A percentile compares a stretch with the other conserved stretches of the same genome.
These are phyloP conservation scores for Euphydryas editha DNA, from an alignment of 2,888 invertebrate species.

Conservation along the genomic window DNA sequence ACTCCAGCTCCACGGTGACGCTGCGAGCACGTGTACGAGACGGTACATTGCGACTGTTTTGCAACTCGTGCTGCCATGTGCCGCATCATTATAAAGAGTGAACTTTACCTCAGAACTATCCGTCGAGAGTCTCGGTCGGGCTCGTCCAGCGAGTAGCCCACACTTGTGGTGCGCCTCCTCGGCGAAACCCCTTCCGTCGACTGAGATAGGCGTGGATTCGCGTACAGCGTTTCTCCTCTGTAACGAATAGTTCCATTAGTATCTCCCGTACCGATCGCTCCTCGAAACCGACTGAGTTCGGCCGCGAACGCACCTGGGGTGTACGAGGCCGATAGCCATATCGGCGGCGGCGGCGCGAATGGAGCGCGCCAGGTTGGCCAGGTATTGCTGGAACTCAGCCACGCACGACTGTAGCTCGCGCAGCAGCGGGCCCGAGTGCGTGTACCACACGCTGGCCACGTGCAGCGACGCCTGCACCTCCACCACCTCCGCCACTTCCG, in stretches of 20 bases:
- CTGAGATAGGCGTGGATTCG: constrained; percentile 81
- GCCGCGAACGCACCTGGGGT: constrained; percentile 79
- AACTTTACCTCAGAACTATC: constrained; percentile 70
- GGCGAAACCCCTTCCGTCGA: constrained; percentile 74
- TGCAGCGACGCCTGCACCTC: constrained; percentile 71
- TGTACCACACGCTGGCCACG: constrained; percentile 97
- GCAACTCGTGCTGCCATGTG: no score
- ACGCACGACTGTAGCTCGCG: constrained; percentile 94
- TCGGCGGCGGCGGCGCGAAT: constrained; percentile 96
- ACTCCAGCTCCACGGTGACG: constrained; percentile 92
- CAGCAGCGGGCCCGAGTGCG: constrained; percentile 94
- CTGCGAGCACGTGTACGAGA: constrained; percentile 57
- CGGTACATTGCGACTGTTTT: background rate
- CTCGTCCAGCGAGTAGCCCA: constrained; percentile 74
- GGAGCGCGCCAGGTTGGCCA: constrained; percentile 92
- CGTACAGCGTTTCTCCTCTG: constrained; percentile 82
- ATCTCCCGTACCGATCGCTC: background rate
- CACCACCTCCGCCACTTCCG: constrained; percentile 52
- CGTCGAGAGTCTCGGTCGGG: constrained; percentile 63
- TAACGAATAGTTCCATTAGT: background rate
- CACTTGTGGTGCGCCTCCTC: constrained; percentile 70
- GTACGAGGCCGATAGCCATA: constrained; percentile 95
- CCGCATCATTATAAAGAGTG: background rate
- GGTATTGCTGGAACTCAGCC: constrained; percentile 94
- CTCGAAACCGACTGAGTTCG: background rate